Conservation (phyloP, 1,140 invertebrate species). For the Frieseomelitta varia region DNA sequence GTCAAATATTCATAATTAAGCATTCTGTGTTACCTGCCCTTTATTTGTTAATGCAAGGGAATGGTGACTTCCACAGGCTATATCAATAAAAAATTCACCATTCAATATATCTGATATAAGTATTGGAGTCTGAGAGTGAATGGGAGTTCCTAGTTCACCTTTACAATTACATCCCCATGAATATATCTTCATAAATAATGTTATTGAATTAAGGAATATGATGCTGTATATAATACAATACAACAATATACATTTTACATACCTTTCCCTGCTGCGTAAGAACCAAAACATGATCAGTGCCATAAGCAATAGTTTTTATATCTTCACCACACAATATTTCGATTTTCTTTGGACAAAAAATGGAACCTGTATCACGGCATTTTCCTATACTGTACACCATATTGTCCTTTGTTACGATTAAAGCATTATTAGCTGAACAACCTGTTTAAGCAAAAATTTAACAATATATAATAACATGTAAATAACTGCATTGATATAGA, state of each 20-base stretch:
- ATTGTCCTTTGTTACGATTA: slow-evolving; percentile 85
- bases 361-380: slow-evolving; percentile 83
- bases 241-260: slow-evolving; percentile 12
- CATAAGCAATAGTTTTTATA: slow-evolving; percentile 85
- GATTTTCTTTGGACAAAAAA: slow-evolving; percentile 84
- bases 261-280: slow-evolving; percentile 84
- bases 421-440: slow-evolving; percentile 85
- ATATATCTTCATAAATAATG: slow-evolving; percentile 76
- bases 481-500: not conserved
- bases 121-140: slow-evolving; percentile 82
- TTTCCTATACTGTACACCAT: slow-evolving; percentile 86
- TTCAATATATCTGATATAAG: slow-evolving; percentile 77
- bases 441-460: slow-evolving; percentile 66
- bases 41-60: slow-evolving; percentile 85
- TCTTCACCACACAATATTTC: slow-evolving; percentile 84
- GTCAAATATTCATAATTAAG: not conserved
- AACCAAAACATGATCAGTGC: slow-evolving; percentile 86
- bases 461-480: not conserved
- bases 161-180: slow-evolving; percentile 88
- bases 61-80: slow-evolving; percentile 86
- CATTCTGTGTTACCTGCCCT: slow-evolving; percentile 81
- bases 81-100: slow-evolving; percentile 83
- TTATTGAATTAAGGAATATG: slow-evolving; percentile 11
- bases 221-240: not conserved
- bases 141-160: slow-evolving; percentile 79